Percentiles rank a stretch among this genome's conserved stretches.
phyloP scores from a whole-genome alignment of 2,888 invertebrate genomes.

The Cantharis rustica region DNA sequence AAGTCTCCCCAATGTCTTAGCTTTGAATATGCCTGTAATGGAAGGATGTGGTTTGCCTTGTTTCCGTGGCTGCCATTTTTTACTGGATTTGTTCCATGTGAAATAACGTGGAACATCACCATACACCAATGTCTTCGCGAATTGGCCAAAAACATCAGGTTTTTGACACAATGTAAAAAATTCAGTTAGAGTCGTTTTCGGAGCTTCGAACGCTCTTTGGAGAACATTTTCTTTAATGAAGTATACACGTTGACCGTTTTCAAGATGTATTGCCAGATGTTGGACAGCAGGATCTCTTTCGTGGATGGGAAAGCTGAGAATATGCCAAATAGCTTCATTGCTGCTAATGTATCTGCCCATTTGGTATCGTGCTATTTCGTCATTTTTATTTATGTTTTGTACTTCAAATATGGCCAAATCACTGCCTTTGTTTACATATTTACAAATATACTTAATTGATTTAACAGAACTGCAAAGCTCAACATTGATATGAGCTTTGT shows the following conservation, averaged over 20 bases:
- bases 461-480: background rate
- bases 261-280: background rate
- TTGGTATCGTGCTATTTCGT: background rate
- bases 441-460: too few species aligned
- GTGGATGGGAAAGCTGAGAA: background rate
- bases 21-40: too few species aligned
- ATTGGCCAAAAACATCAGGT: too few species aligned
- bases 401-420: background rate
- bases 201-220: background rate
- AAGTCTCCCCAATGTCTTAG: too few species aligned
- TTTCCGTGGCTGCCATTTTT: too few species aligned
- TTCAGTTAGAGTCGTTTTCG: background rate
- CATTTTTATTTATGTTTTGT: background rate
- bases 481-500: too few species aligned
- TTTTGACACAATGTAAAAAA: background rate
- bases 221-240: background rate
- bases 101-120: too few species aligned
- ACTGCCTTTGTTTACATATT: background rate
- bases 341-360: background rate
- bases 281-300: background rate
- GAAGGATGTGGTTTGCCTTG: too few species aligned
- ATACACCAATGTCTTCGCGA: too few species aligned
- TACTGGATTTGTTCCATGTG: too few species aligned
- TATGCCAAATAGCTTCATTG: background rate
- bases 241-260: background rate